Conservation (phyloP, 2,797 vertebrate species). For the Hippocampus kuda region DNA sequence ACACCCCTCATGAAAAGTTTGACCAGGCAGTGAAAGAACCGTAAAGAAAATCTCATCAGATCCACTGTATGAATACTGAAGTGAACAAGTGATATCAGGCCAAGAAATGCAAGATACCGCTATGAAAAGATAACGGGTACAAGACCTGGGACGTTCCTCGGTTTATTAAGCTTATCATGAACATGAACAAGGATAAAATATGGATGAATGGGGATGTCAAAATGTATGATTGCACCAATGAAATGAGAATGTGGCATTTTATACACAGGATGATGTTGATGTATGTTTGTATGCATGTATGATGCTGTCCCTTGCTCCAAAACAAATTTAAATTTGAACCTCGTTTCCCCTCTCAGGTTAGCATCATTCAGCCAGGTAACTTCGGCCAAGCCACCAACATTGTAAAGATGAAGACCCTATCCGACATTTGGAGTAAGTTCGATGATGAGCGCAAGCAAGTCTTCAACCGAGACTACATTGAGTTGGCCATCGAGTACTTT, state of each 20-base stretch:
- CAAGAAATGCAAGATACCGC: background rate
- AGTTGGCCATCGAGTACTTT: constrained; percentile 48
- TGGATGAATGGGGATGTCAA: too few species aligned
- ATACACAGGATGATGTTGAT: too few species aligned
- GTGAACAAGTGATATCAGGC: background rate
- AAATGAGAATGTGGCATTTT: too few species aligned
- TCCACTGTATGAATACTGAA: background rate
- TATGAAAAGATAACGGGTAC: background rate
- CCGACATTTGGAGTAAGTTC: constrained; percentile 51
- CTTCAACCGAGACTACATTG: constrained; percentile 47
- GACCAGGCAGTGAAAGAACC: background rate
- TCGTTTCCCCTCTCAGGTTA: constrained; percentile 30
- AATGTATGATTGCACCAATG: too few species aligned
- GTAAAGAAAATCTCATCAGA: background rate
- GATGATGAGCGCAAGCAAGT: constrained; percentile 21
- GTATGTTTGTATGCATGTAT: too few species aligned
- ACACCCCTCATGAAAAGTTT: background rate
- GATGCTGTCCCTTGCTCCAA: too few species aligned
- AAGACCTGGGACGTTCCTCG: too few species aligned
- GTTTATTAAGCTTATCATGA: too few species aligned
- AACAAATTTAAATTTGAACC: background rate
- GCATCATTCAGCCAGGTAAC: constrained; percentile 59
- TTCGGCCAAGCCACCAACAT: constrained; percentile 60
- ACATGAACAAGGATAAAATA: too few species aligned
- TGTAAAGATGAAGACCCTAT: constrained; percentile 31